These are phyloP conservation scores for Himalopsyche japonica DNA, from an alignment of 2,888 invertebrate species.

Conservation along the genomic window DNA sequence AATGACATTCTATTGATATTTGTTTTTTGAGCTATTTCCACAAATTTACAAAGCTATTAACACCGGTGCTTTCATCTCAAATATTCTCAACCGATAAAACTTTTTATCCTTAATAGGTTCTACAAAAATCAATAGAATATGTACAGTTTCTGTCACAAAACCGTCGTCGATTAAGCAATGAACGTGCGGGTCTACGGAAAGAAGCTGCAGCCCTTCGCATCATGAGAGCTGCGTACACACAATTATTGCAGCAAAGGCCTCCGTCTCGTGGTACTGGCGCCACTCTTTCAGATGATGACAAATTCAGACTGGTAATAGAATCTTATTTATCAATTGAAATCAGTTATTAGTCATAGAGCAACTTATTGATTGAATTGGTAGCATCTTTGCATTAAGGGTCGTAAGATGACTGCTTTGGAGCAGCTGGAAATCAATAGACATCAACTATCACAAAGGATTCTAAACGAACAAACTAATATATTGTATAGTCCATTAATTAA, in stretches of 20 bases:
- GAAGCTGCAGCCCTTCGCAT: constrained; percentile 93
- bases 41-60: too few species aligned
- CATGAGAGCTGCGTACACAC: constrained; percentile 94
- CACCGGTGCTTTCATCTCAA: background rate
- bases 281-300: constrained; percentile 90
- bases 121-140: constrained; percentile 93
- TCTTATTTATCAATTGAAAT: too few species aligned
- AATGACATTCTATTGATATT: too few species aligned
- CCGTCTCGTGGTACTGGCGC: constrained; percentile 87
- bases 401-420: too few species aligned
- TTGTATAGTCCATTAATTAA: too few species aligned
- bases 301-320: constrained; percentile 80
- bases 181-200: constrained; percentile 83
- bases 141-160: constrained; percentile 90
- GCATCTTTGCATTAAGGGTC: too few species aligned
- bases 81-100: background rate
- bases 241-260: constrained; percentile 93
- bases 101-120: constrained; percentile 57
- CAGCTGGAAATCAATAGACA: too few species aligned
- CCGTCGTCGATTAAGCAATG: constrained; percentile 94
- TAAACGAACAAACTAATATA: too few species aligned
- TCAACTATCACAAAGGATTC: too few species aligned
- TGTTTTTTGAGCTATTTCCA: too few species aligned
- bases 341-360: too few species aligned
- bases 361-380: too few species aligned